A percentile compares a stretch with the other conserved stretches of the same genome.
Conservation (phyloP, 2,888 invertebrate genomes). For the Acanthosepion pharaonis region DNA sequence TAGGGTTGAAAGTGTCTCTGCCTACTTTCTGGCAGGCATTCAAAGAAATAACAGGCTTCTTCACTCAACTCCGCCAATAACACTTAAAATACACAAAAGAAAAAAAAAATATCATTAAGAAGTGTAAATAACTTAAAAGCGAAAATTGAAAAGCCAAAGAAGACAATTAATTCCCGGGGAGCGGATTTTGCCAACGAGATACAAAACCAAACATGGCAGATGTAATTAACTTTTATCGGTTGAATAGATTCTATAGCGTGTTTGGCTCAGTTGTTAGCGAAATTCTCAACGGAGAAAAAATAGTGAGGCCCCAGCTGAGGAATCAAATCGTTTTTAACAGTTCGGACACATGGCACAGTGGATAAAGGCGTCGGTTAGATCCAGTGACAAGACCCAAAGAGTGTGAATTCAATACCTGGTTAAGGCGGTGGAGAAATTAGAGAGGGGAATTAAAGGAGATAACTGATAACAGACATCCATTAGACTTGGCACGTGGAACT, state of each 20-base stretch:
- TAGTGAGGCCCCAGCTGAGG: no score
- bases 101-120: neutral
- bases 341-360: no score
- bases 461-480: no score
- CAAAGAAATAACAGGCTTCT: neutral
- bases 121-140: neutral
- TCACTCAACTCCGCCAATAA: neutral
- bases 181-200: neutral
- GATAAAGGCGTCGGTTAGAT: no score
- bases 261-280: neutral
- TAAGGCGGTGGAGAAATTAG: no score
- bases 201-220: conserved; percentile 6
- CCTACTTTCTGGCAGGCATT: neutral
- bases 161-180: conserved; percentile 21
- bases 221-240: neutral
- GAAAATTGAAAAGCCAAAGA: conserved; percentile 9
- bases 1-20: neutral
- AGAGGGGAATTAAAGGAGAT: no score
- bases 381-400: no score
- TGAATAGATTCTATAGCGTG: neutral
- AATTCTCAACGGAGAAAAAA: neutral
- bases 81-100: neutral
- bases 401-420: no score
- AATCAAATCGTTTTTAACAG: no score
- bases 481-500: no score